A percentile compares a stretch with the other conserved stretches of the same genome.
These are phyloP conservation scores for Oryzias curvinotus DNA, from an alignment of 2,113 vertebrate genomes.

Conservation along the genomic window DNA sequence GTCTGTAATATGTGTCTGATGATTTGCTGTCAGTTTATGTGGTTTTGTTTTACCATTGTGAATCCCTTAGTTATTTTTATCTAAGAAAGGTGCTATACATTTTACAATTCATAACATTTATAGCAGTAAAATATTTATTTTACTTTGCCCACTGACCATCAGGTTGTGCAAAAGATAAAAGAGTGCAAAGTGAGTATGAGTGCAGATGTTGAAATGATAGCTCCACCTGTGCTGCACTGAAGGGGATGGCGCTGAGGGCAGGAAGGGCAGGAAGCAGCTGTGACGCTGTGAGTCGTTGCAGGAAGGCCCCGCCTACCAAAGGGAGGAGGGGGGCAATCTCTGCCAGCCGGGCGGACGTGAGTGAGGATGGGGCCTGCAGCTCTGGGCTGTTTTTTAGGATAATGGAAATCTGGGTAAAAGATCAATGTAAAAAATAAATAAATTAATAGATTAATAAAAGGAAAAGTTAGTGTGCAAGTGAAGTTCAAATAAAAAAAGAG, in stretches of 20 bases:
- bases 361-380: slow-evolving; percentile 44
- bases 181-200: no score
- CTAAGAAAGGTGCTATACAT: no score
- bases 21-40: no score
- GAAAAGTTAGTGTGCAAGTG: not conserved
- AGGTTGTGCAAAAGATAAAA: not conserved
- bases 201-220: not conserved
- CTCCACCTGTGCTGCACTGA: slow-evolving; percentile 76
- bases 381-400: slow-evolving; percentile 62
- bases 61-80: no score
- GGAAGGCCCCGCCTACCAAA: slow-evolving; percentile 67
- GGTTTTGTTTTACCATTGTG: no score
- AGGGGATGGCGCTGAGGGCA: slow-evolving; percentile 53
- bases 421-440: not conserved
- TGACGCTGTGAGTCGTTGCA: slow-evolving; percentile 61
- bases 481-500: not conserved
- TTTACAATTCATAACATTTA: no score
- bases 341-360: slow-evolving; percentile 55
- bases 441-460: not conserved
- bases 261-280: slow-evolving; percentile 68
- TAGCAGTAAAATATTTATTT: no score
- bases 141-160: no score
- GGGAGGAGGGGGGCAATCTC: slow-evolving; percentile 72
- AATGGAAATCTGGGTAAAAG: slow-evolving; percentile 60
- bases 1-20: no score